Conservation (phyloP, 92 coral and sea anemone species). For the Siderastrea radians region DNA sequence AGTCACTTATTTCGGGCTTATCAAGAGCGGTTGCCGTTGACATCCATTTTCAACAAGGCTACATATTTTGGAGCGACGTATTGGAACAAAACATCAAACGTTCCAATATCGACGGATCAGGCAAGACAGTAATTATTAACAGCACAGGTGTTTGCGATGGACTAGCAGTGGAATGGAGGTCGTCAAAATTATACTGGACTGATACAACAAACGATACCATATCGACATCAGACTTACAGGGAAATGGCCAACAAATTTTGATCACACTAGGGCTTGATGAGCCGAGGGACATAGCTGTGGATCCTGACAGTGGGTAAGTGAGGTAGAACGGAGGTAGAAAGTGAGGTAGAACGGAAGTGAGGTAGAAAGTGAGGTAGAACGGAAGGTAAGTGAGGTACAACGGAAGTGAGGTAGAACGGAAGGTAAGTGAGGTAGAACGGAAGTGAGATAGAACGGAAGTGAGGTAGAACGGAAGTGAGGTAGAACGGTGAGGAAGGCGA, state of each 20-base stretch:
- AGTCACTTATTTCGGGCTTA: constrained; percentile 44
- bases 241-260: constrained; percentile 65
- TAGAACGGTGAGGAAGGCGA: too few relatives aligned
- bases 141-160: constrained; percentile 71
- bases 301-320: constrained; percentile 70
- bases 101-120: constrained; percentile 21
- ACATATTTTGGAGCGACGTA: constrained; percentile 83
- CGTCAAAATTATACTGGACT: constrained; percentile 81
- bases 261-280: constrained; percentile 53
- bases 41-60: constrained; percentile 59
- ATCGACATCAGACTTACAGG: constrained; percentile 73
- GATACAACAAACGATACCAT: constrained; percentile 70
- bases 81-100: constrained; percentile 62
- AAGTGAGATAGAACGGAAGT: too few relatives aligned
- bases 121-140: not conserved
- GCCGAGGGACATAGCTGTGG: constrained; percentile 82
- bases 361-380: not conserved
- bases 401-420: too few relatives aligned
- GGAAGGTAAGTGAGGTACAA: not conserved
- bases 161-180: constrained; percentile 86
- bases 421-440: too few relatives aligned
- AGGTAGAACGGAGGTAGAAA: not conserved
- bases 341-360: not conserved
- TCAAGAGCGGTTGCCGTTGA: constrained; percentile 76
- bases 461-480: too few relatives aligned